Percentiles rank a stretch among this genome's conserved stretches.
These are phyloP conservation scores for Leguminivora glycinivorella DNA, from an alignment of 1,140 invertebrate genomes.

Conservation along the genomic window DNA sequence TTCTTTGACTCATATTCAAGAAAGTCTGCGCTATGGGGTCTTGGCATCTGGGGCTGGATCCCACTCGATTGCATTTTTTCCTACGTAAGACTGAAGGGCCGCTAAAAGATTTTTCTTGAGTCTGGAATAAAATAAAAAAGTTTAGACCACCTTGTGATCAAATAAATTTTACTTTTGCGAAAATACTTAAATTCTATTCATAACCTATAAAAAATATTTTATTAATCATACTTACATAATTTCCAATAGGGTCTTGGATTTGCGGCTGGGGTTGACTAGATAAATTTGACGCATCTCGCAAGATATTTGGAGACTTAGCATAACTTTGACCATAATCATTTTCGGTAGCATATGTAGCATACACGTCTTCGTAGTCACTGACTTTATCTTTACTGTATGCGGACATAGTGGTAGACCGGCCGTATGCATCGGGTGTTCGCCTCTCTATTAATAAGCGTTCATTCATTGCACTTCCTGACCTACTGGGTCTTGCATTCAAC, in stretches of 20 bases:
- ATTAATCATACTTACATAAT: conserved; percentile 51
- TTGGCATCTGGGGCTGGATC: conserved; percentile 80
- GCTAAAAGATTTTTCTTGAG: conserved; percentile 67
- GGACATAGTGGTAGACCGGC: conserved; percentile 81
- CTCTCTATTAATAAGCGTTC: conserved; percentile 80
- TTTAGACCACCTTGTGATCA: background rate
- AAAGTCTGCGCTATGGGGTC: conserved; percentile 94
- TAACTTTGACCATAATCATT: conserved; percentile 61
- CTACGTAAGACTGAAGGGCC: conserved; percentile 68
- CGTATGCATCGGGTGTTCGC: conserved; percentile 90
- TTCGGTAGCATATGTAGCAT: conserved; percentile 67
- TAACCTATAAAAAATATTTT: background rate
- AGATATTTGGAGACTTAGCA: conserved; percentile 60
- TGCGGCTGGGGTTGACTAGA: conserved; percentile 55
- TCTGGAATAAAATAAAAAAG: conserved; percentile 51
- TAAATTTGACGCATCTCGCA: conserved; percentile 55
- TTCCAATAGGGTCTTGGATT: conserved; percentile 46
- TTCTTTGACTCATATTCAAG: conserved; percentile 88
- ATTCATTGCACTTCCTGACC: conserved; percentile 50
- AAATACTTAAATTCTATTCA: background rate
- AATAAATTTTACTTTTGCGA: background rate
- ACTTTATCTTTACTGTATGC: conserved; percentile 74
- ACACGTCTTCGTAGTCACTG: conserved; percentile 90
- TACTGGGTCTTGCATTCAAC: conserved; percentile 47
- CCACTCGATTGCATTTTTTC: conserved; percentile 76